Percentiles rank a stretch among this genome's conserved stretches.
Conservation (phyloP, 2,888 invertebrate genomes). For the Tenthredo scrophulariae region DNA sequence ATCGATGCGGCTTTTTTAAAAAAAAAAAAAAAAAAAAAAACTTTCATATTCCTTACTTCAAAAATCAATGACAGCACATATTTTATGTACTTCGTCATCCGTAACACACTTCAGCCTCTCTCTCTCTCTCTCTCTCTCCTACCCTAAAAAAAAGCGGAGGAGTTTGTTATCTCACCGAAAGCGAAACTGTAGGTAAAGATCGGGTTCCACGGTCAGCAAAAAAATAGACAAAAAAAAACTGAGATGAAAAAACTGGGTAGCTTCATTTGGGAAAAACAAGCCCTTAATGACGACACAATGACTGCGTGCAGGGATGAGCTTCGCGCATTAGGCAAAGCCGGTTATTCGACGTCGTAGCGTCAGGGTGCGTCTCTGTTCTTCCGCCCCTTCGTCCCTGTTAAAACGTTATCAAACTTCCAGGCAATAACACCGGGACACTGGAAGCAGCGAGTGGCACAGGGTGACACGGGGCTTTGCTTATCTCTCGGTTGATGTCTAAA, state of each 20-base stretch:
- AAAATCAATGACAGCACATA: background rate
- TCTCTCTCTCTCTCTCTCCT: background rate
- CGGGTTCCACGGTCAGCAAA: conserved; percentile 16
- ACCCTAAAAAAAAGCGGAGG: background rate
- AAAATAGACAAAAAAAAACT: background rate
- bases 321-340: background rate
- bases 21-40: background rate
- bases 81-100: background rate
- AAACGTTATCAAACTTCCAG: conserved; percentile 64
- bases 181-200: background rate
- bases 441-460: conserved; percentile 32
- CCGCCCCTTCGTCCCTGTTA: conserved; percentile 31
- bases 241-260: background rate
- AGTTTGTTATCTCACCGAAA: conserved; percentile 22
- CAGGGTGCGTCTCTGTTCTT: background rate
- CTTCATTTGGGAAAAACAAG: conserved; percentile 54
- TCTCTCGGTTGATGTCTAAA: conserved; percentile 61
- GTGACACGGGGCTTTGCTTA: conserved; percentile 58
- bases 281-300: conserved; percentile 70
- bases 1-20: background rate
- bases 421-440: conserved; percentile 62
- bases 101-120: background rate
- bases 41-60: background rate
- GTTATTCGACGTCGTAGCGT: conserved; percentile 8
- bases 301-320: conserved; percentile 44